Evolutionary conservation across 2,113 vertebrate species (phyloP), one percentile per base, ranked within the genome.

Genomic region (Atherinomorus stipes): DNA sequence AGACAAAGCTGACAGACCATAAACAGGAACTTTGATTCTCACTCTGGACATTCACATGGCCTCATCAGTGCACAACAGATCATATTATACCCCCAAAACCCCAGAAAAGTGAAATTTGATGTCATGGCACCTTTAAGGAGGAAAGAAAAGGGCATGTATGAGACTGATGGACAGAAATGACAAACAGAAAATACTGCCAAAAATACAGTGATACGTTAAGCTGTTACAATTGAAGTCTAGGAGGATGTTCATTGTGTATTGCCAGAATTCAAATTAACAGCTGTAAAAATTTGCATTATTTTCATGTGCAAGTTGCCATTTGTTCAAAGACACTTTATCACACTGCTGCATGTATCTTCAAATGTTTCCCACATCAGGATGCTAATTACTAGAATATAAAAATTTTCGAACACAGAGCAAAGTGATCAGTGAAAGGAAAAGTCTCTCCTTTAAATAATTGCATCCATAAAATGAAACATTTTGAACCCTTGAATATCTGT

Each of bases 151-250:
- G 18, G 16, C 44, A 12, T 3, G 22, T 23, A 37, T 45, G 34
- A 62, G 31, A 74, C 11, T 12, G 9, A 51, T 23, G 53, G 37
- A 70, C 13, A 42, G 7, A 56, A 53, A 78, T 72, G 34, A 59
- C 4, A 54, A 37, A 45, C 62, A 22, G 61, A 47, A 4, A 18
- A 23, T 26, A 28, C 1, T 7, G 19, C 16, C 10, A 49, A 67
- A 56, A 73, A 79, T 21, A 31, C n/a, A 68, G 31, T 51, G 22
- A 52, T 28, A 45, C 51, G 45, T 71, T 42, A 26, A 54, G 18
- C 37, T 57, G 16, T 70, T 28, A 1, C 1, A 16, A 44, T 28
- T 21, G 34, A 12, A 13, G 21, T 21, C 25, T 3, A 34, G 34
- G 28, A 63, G 26, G 66, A 52, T 0, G 31, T 49, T 34, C 49